Conservation (phyloP, 2,888 invertebrate genomes). For the Ophonus ardosiacus region DNA sequence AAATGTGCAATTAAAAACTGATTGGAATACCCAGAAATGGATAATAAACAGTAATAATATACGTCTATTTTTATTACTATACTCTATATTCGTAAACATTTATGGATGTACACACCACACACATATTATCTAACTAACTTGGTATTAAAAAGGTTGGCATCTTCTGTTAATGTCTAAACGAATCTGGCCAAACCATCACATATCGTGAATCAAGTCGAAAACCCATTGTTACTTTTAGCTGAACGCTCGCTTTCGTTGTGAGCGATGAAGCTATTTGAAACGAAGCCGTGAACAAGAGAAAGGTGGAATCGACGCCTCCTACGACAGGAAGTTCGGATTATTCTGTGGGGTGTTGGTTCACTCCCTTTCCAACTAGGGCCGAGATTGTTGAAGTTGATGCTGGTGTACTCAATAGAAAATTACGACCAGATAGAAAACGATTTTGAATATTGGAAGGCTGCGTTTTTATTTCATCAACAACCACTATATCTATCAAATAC, state of each 20-base stretch:
- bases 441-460: neutral
- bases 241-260: slow-evolving; percentile 19
- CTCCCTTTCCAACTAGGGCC: neutral
- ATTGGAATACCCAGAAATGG: no score
- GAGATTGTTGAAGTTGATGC: neutral
- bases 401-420: neutral
- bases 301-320: slow-evolving; percentile 48
- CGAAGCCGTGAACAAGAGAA: slow-evolving; percentile 53
- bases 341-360: neutral
- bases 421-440: neutral
- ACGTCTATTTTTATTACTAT: no score
- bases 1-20: no score
- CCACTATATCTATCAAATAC: neutral
- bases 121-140: no score
- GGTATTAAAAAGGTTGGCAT: no score
- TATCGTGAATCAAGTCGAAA: neutral
- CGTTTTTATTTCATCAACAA: no score
- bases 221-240: slow-evolving; percentile 17
- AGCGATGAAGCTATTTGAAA: slow-evolving; percentile 53
- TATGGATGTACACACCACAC: no score
- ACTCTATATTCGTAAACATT: no score
- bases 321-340: slow-evolving; percentile 16
- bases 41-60: no score
- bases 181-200: neutral
- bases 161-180: no score